Percentiles rank a stretch among this genome's conserved stretches.
Evolutionary conservation across 2,797 vertebrate genomes (phyloP).

Genomic region (Sarcoramphus papa): DNA sequence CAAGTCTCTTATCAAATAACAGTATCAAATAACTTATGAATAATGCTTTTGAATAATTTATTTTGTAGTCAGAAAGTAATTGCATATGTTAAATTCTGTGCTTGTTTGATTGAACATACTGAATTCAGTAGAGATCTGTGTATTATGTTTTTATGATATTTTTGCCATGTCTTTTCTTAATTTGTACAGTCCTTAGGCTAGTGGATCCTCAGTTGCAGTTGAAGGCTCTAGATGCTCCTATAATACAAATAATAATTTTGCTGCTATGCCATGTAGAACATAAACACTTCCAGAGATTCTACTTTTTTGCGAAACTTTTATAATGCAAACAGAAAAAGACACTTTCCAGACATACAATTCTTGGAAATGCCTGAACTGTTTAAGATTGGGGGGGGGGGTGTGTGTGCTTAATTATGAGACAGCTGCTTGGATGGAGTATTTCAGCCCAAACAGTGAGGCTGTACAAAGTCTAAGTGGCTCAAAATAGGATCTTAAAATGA

Average conservation of each 20-base stretch:
- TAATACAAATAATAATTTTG: neutral
- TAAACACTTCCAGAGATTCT: neutral
- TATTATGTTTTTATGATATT: neutral
- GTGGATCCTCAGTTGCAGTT: neutral
- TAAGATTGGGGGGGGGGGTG: neutral
- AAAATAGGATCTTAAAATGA: constrained; percentile 10
- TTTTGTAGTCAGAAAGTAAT: neutral
- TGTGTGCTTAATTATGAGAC: neutral
- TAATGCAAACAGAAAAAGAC: neutral
- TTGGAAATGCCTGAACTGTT: neutral
- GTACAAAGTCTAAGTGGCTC: neutral
- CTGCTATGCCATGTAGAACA: neutral
- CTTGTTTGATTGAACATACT: neutral
- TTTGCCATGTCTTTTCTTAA: neutral
- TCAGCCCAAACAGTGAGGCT: constrained; percentile 15
- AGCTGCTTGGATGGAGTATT: neutral
- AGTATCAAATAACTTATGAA: neutral
- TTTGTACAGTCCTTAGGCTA: neutral
- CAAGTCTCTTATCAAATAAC: neutral
- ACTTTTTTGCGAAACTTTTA: neutral
- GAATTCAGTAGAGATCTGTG: neutral
- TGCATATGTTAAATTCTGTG: neutral
- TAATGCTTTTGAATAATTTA: neutral
- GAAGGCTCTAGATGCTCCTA: neutral
- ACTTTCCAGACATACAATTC: neutral